A percentile compares a stretch with the other conserved stretches of the same genome.
Evolutionary conservation across 2,888 invertebrate species (phyloP).

Genomic region (Tridacna gigas): DNA sequence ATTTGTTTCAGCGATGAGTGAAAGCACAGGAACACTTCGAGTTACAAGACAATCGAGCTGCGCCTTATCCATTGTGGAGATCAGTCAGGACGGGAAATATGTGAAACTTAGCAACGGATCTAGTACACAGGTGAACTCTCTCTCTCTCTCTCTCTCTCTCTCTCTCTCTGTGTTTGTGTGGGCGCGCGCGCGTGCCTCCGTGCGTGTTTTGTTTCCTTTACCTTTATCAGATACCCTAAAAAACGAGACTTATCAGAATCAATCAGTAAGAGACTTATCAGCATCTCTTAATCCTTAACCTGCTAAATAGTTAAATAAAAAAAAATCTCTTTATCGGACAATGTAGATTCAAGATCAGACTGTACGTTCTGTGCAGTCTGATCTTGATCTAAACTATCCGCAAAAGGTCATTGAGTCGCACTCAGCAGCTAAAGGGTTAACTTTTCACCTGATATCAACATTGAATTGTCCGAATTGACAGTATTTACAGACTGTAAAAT

Average conservation of each 20-base stretch:
- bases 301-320: too few relatives aligned
- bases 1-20: slow-evolving; percentile 47
- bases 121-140: slow-evolving; percentile 23
- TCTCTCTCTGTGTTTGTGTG: neutral
- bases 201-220: too few relatives aligned
- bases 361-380: too few relatives aligned
- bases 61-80: slow-evolving; percentile 22
- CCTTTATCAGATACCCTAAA: neutral
- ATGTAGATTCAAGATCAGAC: too few relatives aligned
- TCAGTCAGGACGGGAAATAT: slow-evolving; percentile 33
- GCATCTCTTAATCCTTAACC: neutral
- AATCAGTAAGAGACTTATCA: neutral
- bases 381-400: too few relatives aligned
- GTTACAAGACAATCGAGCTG: slow-evolving; percentile 43
- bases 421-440: too few relatives aligned
- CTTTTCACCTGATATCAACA: too few relatives aligned
- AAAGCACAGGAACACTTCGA: slow-evolving; percentile 33
- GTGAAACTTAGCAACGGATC: slow-evolving; percentile 36
- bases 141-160: neutral
- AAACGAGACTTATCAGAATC: neutral
- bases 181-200: neutral
- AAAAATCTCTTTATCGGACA: too few relatives aligned
- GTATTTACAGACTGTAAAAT: too few relatives aligned
- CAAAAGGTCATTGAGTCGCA: too few relatives aligned
- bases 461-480: too few relatives aligned